Percentiles rank a stretch among this genome's conserved stretches.
phyloP scores from a whole-genome alignment of 2,888 invertebrate genomes.

The Timema podura region DNA sequence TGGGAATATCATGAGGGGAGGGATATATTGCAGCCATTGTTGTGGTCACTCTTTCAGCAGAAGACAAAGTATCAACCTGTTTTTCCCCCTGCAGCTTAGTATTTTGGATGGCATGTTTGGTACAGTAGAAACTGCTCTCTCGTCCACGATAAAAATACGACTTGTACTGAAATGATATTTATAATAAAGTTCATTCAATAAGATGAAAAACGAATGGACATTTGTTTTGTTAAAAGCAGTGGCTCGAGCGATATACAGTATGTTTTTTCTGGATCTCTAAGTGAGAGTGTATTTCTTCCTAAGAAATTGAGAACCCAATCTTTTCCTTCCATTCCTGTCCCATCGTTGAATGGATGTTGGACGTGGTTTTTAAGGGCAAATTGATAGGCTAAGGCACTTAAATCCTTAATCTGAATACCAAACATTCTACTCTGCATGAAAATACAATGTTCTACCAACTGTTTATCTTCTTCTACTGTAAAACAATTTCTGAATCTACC shows the following conservation, averaged over 20 bases:
- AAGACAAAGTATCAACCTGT: background rate
- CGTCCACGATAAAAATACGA: background rate
- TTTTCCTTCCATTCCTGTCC: no score
- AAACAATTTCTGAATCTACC: slow-evolving; percentile 2
- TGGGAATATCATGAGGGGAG: slow-evolving; percentile 10
- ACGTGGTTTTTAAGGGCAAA: no score
- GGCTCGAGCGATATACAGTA: background rate
- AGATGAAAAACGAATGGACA: slow-evolving; percentile 4
- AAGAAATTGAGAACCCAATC: no score
- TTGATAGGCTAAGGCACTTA: background rate
- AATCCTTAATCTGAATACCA: slow-evolving; percentile 1
- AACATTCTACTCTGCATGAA: slow-evolving; percentile 9
- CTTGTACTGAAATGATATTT: slow-evolving; percentile 8
- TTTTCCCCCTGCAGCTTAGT: background rate
- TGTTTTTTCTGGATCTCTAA: slow-evolving; percentile 8
- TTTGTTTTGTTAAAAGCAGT: slow-evolving; percentile 7
- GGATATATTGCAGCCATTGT: background rate
- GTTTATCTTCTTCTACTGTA: background rate
- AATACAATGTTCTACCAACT: background rate
- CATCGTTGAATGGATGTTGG: no score
- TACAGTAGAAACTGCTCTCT: background rate
- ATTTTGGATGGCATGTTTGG: slow-evolving; percentile 2
- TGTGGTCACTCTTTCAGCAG: background rate
- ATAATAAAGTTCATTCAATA: background rate
- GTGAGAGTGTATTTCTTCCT: no score